A percentile compares a stretch with the other conserved stretches of the same genome.
These are phyloP conservation scores for Enteromius trimaculatus DNA, from an alignment of 2,797 vertebrate genomes.

Conservation along the genomic window DNA sequence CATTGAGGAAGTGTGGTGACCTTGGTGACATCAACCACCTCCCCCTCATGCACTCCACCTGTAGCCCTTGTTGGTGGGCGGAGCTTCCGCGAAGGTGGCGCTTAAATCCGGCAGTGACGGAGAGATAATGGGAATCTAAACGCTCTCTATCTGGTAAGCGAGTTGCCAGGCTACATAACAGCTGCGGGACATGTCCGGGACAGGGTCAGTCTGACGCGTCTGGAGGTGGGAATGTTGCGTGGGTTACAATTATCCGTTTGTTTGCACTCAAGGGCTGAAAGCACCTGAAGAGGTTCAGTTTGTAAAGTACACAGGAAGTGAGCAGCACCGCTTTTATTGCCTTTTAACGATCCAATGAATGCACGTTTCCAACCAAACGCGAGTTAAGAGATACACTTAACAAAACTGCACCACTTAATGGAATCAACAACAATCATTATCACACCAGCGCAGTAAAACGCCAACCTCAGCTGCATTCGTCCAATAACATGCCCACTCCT, in stretches of 20 bases:
- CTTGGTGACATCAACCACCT: not conserved
- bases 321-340: conserved; percentile 13
- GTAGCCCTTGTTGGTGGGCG: not conserved
- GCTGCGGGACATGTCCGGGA: not conserved
- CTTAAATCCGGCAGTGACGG: not conserved
- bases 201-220: not conserved
- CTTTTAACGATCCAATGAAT: not conserved
- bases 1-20: not conserved
- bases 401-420: conserved; percentile 12
- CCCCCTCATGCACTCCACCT: not conserved
- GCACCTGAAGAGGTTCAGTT: conserved; percentile 11
- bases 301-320: conserved; percentile 30
- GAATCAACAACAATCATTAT: conserved; percentile 1
- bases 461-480: not conserved
- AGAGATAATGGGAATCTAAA: not conserved
- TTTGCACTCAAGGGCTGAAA: conserved; percentile 7
- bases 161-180: conserved; percentile 18
- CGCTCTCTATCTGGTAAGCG: not conserved
- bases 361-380: not conserved
- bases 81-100: not conserved
- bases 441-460: not conserved
- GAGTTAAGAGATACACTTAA: not conserved
- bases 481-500: conserved; percentile 11
- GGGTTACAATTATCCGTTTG: conserved; percentile 18
- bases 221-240: not conserved